Base-by-base conservation (phyloP, 2,113 vertebrate genomes). In the Colinus virginianus region DNA sequence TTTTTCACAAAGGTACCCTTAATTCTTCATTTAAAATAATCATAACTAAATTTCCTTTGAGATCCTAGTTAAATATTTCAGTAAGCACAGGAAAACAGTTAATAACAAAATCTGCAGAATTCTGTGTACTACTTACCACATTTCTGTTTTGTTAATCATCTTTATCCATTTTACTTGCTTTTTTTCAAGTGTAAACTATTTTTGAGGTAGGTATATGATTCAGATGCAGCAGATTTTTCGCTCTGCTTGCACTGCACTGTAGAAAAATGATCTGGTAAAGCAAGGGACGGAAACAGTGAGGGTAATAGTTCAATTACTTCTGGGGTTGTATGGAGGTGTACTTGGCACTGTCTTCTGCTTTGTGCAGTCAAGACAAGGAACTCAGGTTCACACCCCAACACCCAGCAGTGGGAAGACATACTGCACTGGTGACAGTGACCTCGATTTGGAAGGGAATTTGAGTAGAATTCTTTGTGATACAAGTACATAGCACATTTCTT, bases 361-460 rank as follows among this genome's bases (percentile, higher is more conserved):
- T 13, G 1, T 1, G n/a, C 13, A 1, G 34, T 15, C 0, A 0
- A 78, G 64, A 61, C 43, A 75, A 80, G 51, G 34, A 46, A 14
- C 40, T 63, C 38, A 12, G 13, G 5, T 53, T 20, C 67, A 69
- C 25, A 32, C 26, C 45, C 14, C 45, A 66, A 3, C 0, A 3
- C n/a, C 0, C 15, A 87, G 53, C 13, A 36, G 4, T 17, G 5
- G 36, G n/a, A 38, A 88, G 21, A 43, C 20, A 8, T 81, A 21
- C 28, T 56, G 22, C 30, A 46, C 19, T 3, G 2, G 4, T 23
- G 40, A 78, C 2, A 3, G 3, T 25, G 72, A 36, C 38, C 14
- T 67, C 13, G 14, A 77, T 63, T 70, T 4, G 3, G 32, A 78
- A 67, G 22, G 23, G 46, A 88, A 77, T 63, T 55, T 71, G 64